Conservation (phyloP, 2,888 invertebrate species). For the Candidula unifasciata region DNA sequence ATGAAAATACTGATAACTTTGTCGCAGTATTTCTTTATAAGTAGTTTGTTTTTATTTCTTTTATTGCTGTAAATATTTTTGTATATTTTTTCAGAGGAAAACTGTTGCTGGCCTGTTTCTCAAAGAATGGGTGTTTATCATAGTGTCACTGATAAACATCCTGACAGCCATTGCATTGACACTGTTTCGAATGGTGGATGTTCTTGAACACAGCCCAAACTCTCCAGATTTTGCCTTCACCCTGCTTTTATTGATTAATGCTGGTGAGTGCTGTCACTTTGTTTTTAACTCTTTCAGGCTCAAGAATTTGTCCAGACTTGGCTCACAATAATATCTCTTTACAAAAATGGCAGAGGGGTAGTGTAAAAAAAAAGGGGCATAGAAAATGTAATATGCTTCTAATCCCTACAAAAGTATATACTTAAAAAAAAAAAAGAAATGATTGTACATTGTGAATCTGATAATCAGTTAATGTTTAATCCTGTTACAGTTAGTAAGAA, state of each 20-base stretch:
- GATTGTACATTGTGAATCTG: too few species aligned
- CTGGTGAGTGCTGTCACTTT: conserved; percentile 59
- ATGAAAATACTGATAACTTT: too few species aligned
- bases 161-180: conserved; percentile 68
- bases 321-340: neutral
- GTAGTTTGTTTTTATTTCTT: neutral
- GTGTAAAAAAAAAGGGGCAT: too few species aligned
- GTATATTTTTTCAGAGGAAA: conserved; percentile 61
- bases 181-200: conserved; percentile 64
- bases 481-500: too few species aligned
- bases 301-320: neutral
- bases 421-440: too few species aligned
- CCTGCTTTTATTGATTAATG: conserved; percentile 73
- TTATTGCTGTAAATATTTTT: neutral
- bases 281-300: too few species aligned
- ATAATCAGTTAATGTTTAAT: too few species aligned
- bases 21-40: too few species aligned
- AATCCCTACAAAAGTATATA: too few species aligned
- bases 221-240: conserved; percentile 72
- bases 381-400: too few species aligned
- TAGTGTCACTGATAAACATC: conserved; percentile 67
- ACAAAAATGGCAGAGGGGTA: too few species aligned
- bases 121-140: conserved; percentile 69
- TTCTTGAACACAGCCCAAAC: conserved; percentile 54
- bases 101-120: conserved; percentile 67